Evolutionary conservation across 2,113 vertebrate species (phyloP).

Genomic region (Piliocolobus tephrosceles): DNA sequence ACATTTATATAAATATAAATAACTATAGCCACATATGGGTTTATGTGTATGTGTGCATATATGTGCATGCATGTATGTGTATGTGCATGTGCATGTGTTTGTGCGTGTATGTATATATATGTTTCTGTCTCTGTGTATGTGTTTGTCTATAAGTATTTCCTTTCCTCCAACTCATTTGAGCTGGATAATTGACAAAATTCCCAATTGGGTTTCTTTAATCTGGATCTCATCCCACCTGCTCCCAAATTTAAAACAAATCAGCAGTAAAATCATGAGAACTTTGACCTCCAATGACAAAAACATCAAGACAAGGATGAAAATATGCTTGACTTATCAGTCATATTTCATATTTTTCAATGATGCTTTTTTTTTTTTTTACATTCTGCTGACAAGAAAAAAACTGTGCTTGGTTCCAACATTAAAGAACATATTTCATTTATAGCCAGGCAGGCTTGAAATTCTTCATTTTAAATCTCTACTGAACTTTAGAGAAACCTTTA

Average conservation of each 20-base stretch:
- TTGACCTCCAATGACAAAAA: slow-evolving; percentile 26
- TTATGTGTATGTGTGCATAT: not conserved
- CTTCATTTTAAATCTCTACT: slow-evolving; percentile 70
- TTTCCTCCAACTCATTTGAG: not conserved
- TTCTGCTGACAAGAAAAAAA: slow-evolving; percentile 67
- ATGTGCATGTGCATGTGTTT: not conserved
- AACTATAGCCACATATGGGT: not conserved
- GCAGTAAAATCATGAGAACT: not conserved
- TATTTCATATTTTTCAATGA: slow-evolving; percentile 53
- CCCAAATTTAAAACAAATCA: not conserved
- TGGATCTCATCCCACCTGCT: not conserved
- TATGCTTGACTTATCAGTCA: slow-evolving; percentile 44
- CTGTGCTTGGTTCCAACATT: slow-evolving; percentile 57
- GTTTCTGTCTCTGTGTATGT: not conserved
- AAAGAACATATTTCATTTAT: slow-evolving; percentile 75
- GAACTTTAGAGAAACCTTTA: slow-evolving; percentile 74
- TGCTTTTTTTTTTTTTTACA: slow-evolving; percentile 9
- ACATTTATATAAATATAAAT: not conserved
- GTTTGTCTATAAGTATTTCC: not conserved
- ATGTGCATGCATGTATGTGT: not conserved
- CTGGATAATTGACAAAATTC: slow-evolving; percentile 3
- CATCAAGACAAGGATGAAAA: not conserved
- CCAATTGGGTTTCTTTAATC: not conserved
- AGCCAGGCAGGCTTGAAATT: slow-evolving; percentile 61
- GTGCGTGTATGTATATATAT: not conserved